Percentiles rank a stretch among this genome's conserved stretches.
phyloP scores from a whole-genome alignment of 2,888 invertebrate species.

The Dione vanillae region DNA sequence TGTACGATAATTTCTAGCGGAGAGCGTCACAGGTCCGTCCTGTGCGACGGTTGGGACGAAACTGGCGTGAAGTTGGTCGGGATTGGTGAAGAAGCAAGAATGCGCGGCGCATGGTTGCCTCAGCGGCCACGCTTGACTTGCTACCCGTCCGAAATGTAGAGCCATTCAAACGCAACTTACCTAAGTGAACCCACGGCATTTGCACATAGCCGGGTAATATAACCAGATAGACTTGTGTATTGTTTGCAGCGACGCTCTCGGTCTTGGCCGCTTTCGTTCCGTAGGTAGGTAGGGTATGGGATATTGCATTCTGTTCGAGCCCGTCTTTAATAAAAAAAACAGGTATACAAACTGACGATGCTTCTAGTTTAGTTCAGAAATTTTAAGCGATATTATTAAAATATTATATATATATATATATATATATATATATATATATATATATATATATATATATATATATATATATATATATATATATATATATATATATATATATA shows the following conservation, averaged over 20 bases:
- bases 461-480: no score
- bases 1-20: constrained; percentile 72
- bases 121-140: constrained; percentile 75
- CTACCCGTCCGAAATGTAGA: constrained; percentile 68
- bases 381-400: constrained; percentile 25
- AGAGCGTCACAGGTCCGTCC: constrained; percentile 68
- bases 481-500: no score
- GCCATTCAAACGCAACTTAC: constrained; percentile 53
- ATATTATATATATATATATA: neutral
- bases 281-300: constrained; percentile 65
- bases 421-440: no score
- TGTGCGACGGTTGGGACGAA: constrained; percentile 67
- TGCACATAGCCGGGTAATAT: constrained; percentile 67
- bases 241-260: constrained; percentile 79
- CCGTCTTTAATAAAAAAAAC: constrained; percentile 74
- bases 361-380: constrained; percentile 43
- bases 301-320: constrained; percentile 66
- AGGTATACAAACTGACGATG: constrained; percentile 64
- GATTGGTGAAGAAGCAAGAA: constrained; percentile 75
- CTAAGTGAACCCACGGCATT: constrained; percentile 46
- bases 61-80: constrained; percentile 79
- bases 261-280: constrained; percentile 72
- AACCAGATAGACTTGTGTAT: constrained; percentile 82
- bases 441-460: no score
- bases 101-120: constrained; percentile 83